Evolutionary conservation across 2,113 vertebrate genomes (phyloP).

Genomic region (Corynorhinus townsendii): DNA sequence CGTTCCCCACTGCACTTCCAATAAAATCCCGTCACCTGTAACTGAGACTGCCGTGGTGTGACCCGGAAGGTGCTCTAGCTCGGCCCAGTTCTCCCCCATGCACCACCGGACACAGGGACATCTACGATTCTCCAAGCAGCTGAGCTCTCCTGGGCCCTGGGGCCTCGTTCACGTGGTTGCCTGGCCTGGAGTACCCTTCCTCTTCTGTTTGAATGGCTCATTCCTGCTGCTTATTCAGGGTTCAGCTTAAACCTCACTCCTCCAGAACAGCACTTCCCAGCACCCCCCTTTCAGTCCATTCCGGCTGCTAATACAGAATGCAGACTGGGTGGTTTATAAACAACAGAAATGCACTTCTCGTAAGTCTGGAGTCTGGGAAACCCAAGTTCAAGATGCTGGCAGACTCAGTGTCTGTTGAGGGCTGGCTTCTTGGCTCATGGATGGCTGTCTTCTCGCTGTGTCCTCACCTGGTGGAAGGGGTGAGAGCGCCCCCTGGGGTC

Average conservation of each 20-base stretch:
- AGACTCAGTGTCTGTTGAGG: not conserved
- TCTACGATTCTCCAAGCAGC: not conserved
- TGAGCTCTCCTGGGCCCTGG: not conserved
- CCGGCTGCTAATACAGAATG: not conserved
- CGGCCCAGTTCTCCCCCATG: too few species aligned
- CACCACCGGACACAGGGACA: not conserved
- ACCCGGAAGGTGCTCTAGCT: not conserved
- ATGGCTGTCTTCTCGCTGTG: not conserved
- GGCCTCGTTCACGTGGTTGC: not conserved
- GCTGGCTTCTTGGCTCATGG: not conserved
- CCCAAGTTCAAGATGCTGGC: not conserved
- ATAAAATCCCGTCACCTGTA: not conserved
- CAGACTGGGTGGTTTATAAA: not conserved
- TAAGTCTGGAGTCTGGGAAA: not conserved
- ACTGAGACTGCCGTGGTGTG: accelerated
- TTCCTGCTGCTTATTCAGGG: not conserved
- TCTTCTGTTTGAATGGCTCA: not conserved
- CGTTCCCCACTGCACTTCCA: not conserved
- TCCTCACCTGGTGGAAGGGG: not conserved
- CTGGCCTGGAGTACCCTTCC: not conserved
- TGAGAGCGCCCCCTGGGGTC: not conserved
- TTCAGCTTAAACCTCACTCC: not conserved
- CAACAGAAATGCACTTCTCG: not conserved
- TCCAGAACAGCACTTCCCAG: not conserved
- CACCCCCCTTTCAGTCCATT: not conserved